phyloP scores from a whole-genome alignment of 2,113 vertebrate species.

The Tetrax tetrax region DNA sequence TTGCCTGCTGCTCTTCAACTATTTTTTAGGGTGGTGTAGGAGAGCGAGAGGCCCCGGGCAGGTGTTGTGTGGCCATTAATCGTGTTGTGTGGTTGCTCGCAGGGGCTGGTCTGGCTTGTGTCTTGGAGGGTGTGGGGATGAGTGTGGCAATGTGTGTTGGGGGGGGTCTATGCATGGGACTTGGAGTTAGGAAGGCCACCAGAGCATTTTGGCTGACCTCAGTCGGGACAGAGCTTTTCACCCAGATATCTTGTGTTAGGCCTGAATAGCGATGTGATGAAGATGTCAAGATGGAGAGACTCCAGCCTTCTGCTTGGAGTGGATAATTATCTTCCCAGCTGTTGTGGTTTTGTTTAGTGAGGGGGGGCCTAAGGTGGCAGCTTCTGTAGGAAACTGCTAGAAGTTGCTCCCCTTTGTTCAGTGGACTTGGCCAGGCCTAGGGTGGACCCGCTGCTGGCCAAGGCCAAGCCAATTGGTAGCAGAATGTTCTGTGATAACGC shows the following conservation, averaged over 20 bases:
- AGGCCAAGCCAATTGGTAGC: too few species aligned
- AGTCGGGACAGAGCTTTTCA: neutral
- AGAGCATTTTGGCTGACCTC: neutral
- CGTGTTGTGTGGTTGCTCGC: accelerated
- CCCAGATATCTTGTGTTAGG: accelerated
- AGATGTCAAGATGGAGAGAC: neutral
- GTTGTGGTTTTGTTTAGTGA: too few species aligned
- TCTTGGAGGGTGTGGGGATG: neutral
- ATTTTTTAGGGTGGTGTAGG: neutral
- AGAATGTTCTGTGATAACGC: too few species aligned
- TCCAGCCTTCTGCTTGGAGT: neutral
- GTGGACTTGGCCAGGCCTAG: too few species aligned
- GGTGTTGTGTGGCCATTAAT: neutral
- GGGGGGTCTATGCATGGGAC: accelerated
- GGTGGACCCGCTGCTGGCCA: too few species aligned
- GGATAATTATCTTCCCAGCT: neutral
- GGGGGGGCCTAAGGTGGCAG: too few species aligned
- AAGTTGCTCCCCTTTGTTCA: too few species aligned
- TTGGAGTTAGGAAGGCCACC: neutral
- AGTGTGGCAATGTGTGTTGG: accelerated
- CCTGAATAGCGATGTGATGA: neutral
- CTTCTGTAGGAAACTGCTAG: too few species aligned
- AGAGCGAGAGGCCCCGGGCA: accelerated
- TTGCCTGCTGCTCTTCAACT: neutral
- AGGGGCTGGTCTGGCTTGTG: neutral